Conservation (phyloP, 2,888 invertebrate genomes). For the Hartigia nigra region DNA sequence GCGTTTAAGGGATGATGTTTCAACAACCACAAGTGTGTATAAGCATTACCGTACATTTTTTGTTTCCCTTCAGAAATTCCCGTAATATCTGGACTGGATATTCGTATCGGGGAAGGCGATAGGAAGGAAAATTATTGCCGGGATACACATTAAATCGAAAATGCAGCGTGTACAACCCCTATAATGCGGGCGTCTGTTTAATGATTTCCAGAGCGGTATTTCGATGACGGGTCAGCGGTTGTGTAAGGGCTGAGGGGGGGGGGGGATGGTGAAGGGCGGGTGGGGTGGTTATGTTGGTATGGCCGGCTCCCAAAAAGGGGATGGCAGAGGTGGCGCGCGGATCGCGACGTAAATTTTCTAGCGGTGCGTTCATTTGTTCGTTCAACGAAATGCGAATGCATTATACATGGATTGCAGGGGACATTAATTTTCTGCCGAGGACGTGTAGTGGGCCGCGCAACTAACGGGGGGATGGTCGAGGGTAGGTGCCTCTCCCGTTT, state of each 20-base stretch:
- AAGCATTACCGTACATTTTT: not conserved
- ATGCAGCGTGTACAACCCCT: not conserved
- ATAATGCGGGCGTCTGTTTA: conserved; percentile 46
- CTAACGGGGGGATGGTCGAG: conserved; percentile 9
- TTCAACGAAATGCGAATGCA: conserved; percentile 65
- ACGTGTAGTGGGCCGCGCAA: conserved; percentile 56
- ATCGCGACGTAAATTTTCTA: conserved; percentile 62
- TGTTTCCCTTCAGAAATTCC: not conserved
- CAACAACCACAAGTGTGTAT: not conserved
- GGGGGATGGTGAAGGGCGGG: conserved; percentile 18
- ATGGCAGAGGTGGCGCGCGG: conserved; percentile 6
- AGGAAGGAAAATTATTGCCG: not conserved
- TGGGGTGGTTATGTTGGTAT: conserved; percentile 14
- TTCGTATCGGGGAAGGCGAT: not conserved
- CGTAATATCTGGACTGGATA: not conserved
- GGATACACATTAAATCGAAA: too few relatives aligned
- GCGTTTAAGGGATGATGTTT: not conserved
- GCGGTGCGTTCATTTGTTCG: conserved; percentile 63
- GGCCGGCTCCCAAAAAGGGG: conserved; percentile 18
- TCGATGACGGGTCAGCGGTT: conserved; percentile 52
- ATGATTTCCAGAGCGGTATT: conserved; percentile 64
- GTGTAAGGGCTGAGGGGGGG: conserved; percentile 21
- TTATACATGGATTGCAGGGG: conserved; percentile 67
- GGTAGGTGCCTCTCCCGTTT: conserved; percentile 19
- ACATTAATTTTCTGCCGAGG: conserved; percentile 65